Conservation (phyloP, 2,888 invertebrate species). For the Timema podura region DNA sequence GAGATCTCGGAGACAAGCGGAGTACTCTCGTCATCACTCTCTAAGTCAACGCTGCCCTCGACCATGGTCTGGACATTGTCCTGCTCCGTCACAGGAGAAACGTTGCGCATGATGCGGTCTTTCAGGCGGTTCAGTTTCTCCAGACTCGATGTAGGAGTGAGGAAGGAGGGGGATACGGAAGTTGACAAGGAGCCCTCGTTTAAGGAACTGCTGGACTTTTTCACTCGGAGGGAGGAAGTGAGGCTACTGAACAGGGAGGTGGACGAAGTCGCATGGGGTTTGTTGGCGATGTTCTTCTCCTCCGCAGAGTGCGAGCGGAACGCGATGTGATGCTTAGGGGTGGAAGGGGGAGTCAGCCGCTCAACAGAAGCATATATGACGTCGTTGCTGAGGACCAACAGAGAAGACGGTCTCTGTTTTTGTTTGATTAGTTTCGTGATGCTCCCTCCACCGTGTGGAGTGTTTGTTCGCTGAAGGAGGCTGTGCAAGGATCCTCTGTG, state of each 20-base stretch:
- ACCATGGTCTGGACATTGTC: constrained; percentile 32
- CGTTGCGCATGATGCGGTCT: constrained; percentile 44
- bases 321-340: constrained; percentile 38
- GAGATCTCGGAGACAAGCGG: constrained; percentile 56
- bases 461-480: constrained; percentile 22
- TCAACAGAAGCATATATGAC: not conserved
- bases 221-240: constrained; percentile 18
- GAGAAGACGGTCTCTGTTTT: constrained; percentile 27
- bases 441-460: constrained; percentile 15
- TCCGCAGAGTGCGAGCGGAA: constrained; percentile 41
- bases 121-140: constrained; percentile 42
- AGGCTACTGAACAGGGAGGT: constrained; percentile 17
- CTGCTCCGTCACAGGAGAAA: constrained; percentile 40
- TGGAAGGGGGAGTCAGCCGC: constrained; percentile 38
- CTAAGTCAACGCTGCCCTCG: constrained; percentile 32
- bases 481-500: constrained; percentile 18
- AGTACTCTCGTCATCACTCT: constrained; percentile 64
- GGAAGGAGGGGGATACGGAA: constrained; percentile 25
- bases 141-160: constrained; percentile 37
- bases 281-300: constrained; percentile 30
- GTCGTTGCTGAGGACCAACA: constrained; percentile 25
- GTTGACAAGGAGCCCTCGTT: constrained; percentile 10
- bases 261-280: constrained; percentile 16
- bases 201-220: constrained; percentile 20
- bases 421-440: constrained; percentile 15